Base-by-base conservation (phyloP, 2,113 vertebrate genomes). In the Stomatorhinus ivindoensis region DNA sequence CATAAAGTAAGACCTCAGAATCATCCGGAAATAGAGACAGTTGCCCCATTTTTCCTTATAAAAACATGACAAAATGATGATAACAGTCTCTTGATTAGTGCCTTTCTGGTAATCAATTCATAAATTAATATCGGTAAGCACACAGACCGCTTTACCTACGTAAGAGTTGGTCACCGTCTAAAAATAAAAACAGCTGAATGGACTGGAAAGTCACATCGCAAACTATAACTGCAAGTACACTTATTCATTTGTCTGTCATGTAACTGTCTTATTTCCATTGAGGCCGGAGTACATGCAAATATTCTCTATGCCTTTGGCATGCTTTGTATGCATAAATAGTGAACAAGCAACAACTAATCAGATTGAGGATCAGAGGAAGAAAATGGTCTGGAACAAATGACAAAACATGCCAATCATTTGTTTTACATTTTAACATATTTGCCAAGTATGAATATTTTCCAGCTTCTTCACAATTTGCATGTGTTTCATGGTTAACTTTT, bases 381-480 rank as follows among this genome's bases (percentile, higher is more conserved):
- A 69, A 39, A n/a, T 13, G 80, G 0, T 6, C 8, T 90, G 92
- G 93, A 94, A 94, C 89, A 93, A 93, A 91, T 90, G 89, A 92
- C 80, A 85, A 13, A 46, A 39, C 27, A 44, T n/a, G 80, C 73
- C 47, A 89, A 80, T 27, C 35, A 31, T 58, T 88, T 91, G 90
- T 93, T 80, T 27, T 35, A 42, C 19, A 27, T 90, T 46, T 46
- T 87, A 87, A 76, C 91, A 91, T 46, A 27, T 8, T 87, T 19
- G 10, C 9, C 90, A 39, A 90, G 93, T 65, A 90, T 93, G 90
- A 92, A 83, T 93, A 93, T 94, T 94, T 94, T 94, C 94, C 94
- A 91, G 51, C 31, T 24, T 86, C n/a, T 88, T 86, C 5, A 15
- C n/a, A 84, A 90, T 93, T 92, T 91, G 90, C 92, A 93, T 93